Percentiles rank a stretch among this genome's conserved stretches.
Conservation (phyloP, 2,888 invertebrate genomes). For the Suillia variegata region DNA sequence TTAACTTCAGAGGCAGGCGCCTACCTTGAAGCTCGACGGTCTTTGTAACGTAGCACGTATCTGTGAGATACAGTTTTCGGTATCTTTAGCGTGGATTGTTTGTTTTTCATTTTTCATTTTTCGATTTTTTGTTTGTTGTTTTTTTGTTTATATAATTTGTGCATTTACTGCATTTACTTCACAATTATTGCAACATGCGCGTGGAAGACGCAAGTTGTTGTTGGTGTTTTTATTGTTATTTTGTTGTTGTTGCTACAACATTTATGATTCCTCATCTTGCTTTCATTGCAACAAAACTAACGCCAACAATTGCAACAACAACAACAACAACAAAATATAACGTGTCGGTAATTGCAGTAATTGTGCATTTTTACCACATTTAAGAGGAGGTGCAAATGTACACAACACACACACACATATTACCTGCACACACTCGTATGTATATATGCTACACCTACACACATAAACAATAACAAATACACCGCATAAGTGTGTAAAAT, state of each 20-base stretch:
- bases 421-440: background rate
- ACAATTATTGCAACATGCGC: background rate
- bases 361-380: background rate
- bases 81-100: background rate
- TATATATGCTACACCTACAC: background rate
- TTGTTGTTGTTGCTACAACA: constrained; percentile 1
- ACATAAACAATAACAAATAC: background rate
- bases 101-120: background rate
- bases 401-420: background rate
- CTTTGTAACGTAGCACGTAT: too few relatives aligned
- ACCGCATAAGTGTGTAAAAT: too few relatives aligned
- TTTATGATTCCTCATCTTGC: constrained; percentile 1
- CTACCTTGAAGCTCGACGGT: constrained; percentile 7
- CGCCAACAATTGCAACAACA: background rate
- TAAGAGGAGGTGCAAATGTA: background rate
- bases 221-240: constrained; percentile 19
- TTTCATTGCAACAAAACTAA: background rate
- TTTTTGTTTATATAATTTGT: background rate
- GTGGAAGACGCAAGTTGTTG: background rate
- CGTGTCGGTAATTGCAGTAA: background rate
- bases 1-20: background rate
- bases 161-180: background rate
- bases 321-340: background rate
- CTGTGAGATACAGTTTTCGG: constrained; percentile 2
- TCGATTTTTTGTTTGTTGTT: background rate